Conservation (phyloP, 2,888 invertebrate genomes). For the Hybos culiciformis region DNA sequence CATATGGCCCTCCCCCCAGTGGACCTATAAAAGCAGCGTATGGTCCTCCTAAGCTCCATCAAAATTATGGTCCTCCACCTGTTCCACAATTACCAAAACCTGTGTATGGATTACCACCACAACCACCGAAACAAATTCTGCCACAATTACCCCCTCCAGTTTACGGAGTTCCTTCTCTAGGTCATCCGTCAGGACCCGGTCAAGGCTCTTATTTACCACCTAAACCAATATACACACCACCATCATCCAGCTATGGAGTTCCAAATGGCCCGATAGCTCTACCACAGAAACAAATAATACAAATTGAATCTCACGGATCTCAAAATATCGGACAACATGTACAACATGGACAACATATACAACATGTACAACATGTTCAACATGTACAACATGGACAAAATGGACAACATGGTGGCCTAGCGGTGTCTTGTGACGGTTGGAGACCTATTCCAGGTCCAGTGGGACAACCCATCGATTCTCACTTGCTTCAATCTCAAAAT, state of each 20-base stretch:
- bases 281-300: constrained; percentile 5
- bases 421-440: constrained; percentile 62
- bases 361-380: constrained; percentile 46
- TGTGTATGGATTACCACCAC: constrained; percentile 26
- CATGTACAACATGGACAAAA: constrained; percentile 37
- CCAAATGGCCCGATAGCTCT: constrained; percentile 22
- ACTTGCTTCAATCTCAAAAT: neutral
- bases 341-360: constrained; percentile 41
- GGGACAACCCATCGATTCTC: constrained; percentile 18
- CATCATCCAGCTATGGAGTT: constrained; percentile 17
- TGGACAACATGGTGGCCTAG: constrained; percentile 26
- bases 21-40: no score
- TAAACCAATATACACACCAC: constrained; percentile 1
- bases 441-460: constrained; percentile 64
- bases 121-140: constrained; percentile 33
- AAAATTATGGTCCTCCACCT: constrained; percentile 25
- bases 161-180: constrained; percentile 31
- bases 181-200: constrained; percentile 26
- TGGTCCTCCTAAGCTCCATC: no score
- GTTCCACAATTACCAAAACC: constrained; percentile 32
- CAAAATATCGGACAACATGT: constrained; percentile 47
- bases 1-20: no score
- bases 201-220: constrained; percentile 15
- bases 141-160: constrained; percentile 28
- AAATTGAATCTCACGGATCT: constrained; percentile 17